Evolutionary conservation across 2,888 invertebrate species (phyloP).

Genomic region (Diogma glabrata): DNA sequence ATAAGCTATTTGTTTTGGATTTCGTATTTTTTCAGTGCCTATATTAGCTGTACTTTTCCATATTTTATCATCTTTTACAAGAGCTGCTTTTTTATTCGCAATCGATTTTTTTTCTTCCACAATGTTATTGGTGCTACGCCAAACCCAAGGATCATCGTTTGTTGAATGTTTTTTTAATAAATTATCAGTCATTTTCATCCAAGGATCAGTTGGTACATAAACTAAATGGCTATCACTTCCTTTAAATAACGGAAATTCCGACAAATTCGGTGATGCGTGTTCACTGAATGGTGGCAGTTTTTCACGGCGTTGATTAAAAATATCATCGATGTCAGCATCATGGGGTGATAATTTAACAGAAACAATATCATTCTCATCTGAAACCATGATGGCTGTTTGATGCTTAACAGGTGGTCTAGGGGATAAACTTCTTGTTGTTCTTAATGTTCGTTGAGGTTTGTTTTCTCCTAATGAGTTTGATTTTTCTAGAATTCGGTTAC

Average conservation of each 20-base stretch:
- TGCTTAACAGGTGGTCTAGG: slow-evolving; percentile 26
- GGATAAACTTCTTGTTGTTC: slow-evolving; percentile 25
- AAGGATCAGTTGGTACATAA: slow-evolving; percentile 33
- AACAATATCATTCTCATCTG: slow-evolving; percentile 25
- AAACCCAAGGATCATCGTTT: slow-evolving; percentile 29
- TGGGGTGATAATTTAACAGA: slow-evolving; percentile 25
- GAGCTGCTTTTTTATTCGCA: slow-evolving; percentile 11
- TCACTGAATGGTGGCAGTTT: slow-evolving; percentile 29
- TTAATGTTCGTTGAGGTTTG: slow-evolving; percentile 24
- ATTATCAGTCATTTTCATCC: slow-evolving; percentile 29
- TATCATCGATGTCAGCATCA: slow-evolving; percentile 24
- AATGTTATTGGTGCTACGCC: slow-evolving; percentile 19
- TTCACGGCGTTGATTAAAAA: slow-evolving; percentile 15
- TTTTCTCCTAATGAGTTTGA: slow-evolving; percentile 26
- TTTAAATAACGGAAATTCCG: slow-evolving; percentile 26
- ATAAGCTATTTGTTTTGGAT: slow-evolving; percentile 22
- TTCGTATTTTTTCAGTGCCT: not conserved
- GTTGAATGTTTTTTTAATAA: not conserved
- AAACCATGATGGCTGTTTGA: slow-evolving; percentile 26
- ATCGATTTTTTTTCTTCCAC: not conserved
- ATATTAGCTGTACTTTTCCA: slow-evolving; percentile 8
- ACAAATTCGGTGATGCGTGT: slow-evolving; percentile 35
- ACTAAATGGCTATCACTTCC: slow-evolving; percentile 31
- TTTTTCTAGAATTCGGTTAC: slow-evolving; percentile 22
- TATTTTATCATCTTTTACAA: slow-evolving; percentile 4